Percentiles rank a stretch among this genome's conserved stretches.
Evolutionary conservation across 2,888 invertebrate species (phyloP).

Genomic region (Pyralis farinalis): DNA sequence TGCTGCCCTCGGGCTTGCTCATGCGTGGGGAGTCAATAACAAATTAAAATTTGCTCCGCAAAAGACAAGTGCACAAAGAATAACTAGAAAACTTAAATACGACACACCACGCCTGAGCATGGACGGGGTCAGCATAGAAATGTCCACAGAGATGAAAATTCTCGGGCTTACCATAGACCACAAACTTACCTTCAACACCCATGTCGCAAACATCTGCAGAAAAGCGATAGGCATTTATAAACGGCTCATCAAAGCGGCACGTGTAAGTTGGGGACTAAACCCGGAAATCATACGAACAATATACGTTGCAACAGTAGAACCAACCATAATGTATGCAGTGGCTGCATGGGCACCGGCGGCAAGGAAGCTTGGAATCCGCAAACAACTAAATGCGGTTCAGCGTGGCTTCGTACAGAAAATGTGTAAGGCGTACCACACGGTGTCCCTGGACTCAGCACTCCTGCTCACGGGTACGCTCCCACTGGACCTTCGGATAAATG

Average conservation of each 20-base stretch:
- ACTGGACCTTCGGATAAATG: neutral
- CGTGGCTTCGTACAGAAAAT: neutral
- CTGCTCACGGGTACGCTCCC: neutral
- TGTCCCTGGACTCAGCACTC: neutral
- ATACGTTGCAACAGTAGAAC: neutral
- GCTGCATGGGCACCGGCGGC: conserved; percentile 2
- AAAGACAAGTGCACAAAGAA: too few species aligned
- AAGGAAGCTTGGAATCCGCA: neutral
- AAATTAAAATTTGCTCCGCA: neutral
- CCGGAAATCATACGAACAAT: neutral
- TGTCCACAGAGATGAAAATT: neutral
- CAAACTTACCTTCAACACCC: too few species aligned
- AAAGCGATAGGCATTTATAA: too few species aligned
- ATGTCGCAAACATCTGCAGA: too few species aligned
- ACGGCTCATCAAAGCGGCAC: too few species aligned
- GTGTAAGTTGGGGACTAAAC: neutral
- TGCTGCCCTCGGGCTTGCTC: too few species aligned
- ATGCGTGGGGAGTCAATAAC: too few species aligned
- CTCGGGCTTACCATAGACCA: neutral
- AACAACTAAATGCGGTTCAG: neutral
- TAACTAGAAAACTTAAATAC: too few species aligned
- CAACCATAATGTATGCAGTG: neutral
- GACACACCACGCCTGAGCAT: neutral
- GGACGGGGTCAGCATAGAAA: too few species aligned
- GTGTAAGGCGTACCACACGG: neutral